Conservation (phyloP, 2,113 vertebrate genomes). For the Urocolius indicus region DNA sequence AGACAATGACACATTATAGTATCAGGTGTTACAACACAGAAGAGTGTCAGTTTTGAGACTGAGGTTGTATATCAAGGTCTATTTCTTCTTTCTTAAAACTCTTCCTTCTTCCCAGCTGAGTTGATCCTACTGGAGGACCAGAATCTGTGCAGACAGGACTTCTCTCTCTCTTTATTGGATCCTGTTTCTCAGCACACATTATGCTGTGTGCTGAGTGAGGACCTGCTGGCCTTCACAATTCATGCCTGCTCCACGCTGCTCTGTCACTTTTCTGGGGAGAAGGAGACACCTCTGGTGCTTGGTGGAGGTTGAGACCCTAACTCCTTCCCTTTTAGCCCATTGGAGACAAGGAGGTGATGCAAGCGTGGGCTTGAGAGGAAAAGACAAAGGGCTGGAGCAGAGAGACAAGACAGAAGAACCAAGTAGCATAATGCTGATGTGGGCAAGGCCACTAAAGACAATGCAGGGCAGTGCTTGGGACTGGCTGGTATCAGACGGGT, state of each 20-base stretch:
- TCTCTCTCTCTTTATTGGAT: background rate
- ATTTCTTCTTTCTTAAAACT: background rate
- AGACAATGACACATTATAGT: background rate
- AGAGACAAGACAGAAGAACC: background rate
- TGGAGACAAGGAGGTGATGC: background rate
- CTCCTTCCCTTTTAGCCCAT: background rate
- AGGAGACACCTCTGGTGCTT: background rate
- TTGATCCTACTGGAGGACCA: background rate
- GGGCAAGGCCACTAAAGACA: background rate
- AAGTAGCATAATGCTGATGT: background rate
- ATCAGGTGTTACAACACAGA: background rate
- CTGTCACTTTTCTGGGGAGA: background rate
- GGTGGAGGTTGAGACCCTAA: rapidly evolving
- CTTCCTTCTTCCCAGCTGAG: background rate
- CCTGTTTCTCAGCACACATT: background rate
- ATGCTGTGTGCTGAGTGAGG: background rate
- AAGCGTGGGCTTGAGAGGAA: background rate
- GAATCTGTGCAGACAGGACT: background rate
- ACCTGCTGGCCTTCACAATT: background rate
- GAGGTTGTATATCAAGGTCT: background rate
- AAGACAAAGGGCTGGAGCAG: background rate
- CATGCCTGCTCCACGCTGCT: background rate
- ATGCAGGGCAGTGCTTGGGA: background rate
- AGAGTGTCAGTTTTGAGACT: background rate
- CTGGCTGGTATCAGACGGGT: rapidly evolving